Evolutionary conservation across 1,140 invertebrate species (phyloP).

Genomic region (Megalopta genalis): DNA sequence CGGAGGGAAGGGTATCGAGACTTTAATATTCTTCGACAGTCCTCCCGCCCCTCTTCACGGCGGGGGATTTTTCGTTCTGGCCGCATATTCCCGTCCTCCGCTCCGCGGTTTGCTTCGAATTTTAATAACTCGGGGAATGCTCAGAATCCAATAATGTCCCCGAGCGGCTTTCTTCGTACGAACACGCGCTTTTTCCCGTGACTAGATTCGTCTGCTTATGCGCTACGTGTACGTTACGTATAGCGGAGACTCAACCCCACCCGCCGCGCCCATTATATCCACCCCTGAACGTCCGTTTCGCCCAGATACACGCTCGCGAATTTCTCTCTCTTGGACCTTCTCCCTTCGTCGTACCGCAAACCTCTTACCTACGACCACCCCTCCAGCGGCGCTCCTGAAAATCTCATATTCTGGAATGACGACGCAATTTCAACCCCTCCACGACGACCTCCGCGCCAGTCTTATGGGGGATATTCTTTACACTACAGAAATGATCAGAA

Average conservation of each 20-base stretch:
- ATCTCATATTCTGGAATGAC: conserved; percentile 78
- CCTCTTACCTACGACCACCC: neutral
- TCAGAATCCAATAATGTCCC: conserved; percentile 80
- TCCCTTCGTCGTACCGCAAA: conserved; percentile 5
- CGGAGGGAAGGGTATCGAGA: conserved; percentile 63
- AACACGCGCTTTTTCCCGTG: neutral
- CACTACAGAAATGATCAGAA: conserved; percentile 33
- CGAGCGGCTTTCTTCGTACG: conserved; percentile 30
- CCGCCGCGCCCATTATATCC: conserved; percentile 48
- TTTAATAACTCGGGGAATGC: conserved; percentile 80
- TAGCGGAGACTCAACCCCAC: conserved; percentile 7
- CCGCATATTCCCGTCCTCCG: conserved; percentile 46
- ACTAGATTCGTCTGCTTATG: conserved; percentile 43
- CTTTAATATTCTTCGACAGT: conserved; percentile 76
- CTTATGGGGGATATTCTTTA: conserved; percentile 60
- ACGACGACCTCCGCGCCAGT: neutral
- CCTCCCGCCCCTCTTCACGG: conserved; percentile 62
- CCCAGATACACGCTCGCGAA: conserved; percentile 57
- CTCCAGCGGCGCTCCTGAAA: conserved; percentile 55
- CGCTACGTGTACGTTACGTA: conserved; percentile 35
- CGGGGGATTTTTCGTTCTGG: conserved; percentile 54
- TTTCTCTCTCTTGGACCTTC: conserved; percentile 14
- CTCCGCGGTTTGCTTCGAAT: conserved; percentile 77
- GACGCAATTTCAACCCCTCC: conserved; percentile 71
- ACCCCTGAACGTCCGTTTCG: conserved; percentile 60